A percentile compares a stretch with the other conserved stretches of the same genome.
These are phyloP conservation scores for Catocala nupta DNA, from an alignment of 2,888 invertebrate species.

Conservation along the genomic window DNA sequence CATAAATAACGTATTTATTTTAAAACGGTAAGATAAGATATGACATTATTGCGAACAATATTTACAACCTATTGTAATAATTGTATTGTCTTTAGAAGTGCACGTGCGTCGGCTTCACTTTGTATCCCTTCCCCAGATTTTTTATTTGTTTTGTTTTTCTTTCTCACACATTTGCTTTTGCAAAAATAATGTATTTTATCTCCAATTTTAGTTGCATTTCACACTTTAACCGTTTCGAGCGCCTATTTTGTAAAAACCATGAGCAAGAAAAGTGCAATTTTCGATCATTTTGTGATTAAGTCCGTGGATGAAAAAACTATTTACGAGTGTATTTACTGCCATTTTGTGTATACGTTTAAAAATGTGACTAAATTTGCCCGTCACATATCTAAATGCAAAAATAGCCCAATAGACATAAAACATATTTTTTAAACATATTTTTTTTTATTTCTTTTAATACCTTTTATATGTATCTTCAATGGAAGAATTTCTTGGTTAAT, in stretches of 20 bases:
- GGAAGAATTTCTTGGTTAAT: too few species aligned
- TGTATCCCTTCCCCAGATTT: too few species aligned
- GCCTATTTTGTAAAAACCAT: slow-evolving; percentile 1
- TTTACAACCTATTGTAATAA: too few species aligned
- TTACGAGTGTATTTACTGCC: slow-evolving; percentile 1
- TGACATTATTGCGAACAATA: not conserved
- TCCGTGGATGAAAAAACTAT: not conserved
- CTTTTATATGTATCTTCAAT: too few species aligned
- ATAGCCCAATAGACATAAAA: not conserved
- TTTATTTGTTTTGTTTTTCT: not conserved
- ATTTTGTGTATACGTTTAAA: not conserved
- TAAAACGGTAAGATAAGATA: not conserved
- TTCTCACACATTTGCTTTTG: slow-evolving; percentile 1
- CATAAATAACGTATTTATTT: not conserved
- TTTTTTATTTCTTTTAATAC: too few species aligned
- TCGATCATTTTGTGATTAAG: not conserved
- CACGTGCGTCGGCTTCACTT: too few species aligned
- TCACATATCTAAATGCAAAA: slow-evolving; percentile 1
- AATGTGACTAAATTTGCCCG: not conserved
- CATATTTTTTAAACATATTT: too few species aligned
- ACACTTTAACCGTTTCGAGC: slow-evolving; percentile 1
- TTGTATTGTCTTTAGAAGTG: too few species aligned
- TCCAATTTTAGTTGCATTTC: not conserved
- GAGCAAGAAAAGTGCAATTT: slow-evolving; percentile 1
- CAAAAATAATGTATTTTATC: not conserved